Conservation (phyloP, 2,888 invertebrate genomes). For the Morpho helenor region DNA sequence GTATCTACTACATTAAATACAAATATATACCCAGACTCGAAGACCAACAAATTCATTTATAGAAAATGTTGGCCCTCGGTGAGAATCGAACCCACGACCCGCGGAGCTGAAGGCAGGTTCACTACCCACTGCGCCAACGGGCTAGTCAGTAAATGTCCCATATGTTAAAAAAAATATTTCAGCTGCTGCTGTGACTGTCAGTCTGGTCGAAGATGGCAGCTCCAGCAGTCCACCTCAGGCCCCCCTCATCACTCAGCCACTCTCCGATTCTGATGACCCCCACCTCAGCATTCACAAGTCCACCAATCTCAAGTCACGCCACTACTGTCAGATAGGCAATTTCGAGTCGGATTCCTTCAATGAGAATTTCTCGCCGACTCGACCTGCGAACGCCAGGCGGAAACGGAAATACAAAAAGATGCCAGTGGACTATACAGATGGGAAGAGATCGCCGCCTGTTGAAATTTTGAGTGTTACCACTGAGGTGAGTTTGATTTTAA, state of each 20-base stretch:
- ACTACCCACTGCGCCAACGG: too few relatives aligned
- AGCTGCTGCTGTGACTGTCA: conserved; percentile 68
- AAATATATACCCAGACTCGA: too few relatives aligned
- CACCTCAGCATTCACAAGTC: conserved; percentile 65
- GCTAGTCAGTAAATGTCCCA: conserved; percentile 8
- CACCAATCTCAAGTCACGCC: conserved; percentile 54
- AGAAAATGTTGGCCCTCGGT: too few relatives aligned
- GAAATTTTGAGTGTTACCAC: conserved; percentile 62
- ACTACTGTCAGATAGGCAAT: conserved; percentile 73
- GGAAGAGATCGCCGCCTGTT: conserved; percentile 65
- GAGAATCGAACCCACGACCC: too few relatives aligned
- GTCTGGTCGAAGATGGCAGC: conserved; percentile 73
- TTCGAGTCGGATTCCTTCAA: conserved; percentile 93
- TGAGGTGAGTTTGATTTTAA: conserved; percentile 43
- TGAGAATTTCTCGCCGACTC: conserved; percentile 91
- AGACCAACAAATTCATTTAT: too few relatives aligned
- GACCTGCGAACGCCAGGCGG: conserved; percentile 87
- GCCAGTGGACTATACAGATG: conserved; percentile 87
- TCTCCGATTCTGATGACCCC: conserved; percentile 73
- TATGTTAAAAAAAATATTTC: conserved; percentile 16
- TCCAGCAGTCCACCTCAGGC: conserved; percentile 76
- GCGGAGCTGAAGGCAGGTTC: too few relatives aligned
- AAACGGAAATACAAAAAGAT: conserved; percentile 95
- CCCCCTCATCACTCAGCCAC: conserved; percentile 68
- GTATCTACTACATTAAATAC: too few relatives aligned